Evolutionary conservation across 2,113 vertebrate genomes (phyloP).

Genomic region (Alligator sinensis): DNA sequence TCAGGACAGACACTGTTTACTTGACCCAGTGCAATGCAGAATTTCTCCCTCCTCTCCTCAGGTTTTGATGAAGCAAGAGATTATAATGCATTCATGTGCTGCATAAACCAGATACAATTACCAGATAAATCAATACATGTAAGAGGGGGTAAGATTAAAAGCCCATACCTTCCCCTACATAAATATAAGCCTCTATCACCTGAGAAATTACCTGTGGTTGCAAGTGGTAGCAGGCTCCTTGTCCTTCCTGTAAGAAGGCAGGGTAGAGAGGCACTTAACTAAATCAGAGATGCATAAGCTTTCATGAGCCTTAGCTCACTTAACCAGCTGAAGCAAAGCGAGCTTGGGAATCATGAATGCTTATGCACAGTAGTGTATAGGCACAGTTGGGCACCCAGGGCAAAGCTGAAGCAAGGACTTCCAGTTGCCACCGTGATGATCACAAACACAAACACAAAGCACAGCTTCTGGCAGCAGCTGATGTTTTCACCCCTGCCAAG

Average conservation of each 20-base stretch:
- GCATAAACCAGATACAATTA: background rate
- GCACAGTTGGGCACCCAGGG: too few relatives aligned
- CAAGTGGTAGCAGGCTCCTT: background rate
- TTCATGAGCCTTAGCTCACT: too few relatives aligned
- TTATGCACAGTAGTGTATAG: too few relatives aligned
- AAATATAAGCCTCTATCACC: background rate
- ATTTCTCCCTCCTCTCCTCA: background rate
- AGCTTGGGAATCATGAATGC: too few relatives aligned
- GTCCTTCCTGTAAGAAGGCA: background rate
- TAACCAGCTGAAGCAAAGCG: too few relatives aligned
- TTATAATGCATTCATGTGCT: background rate
- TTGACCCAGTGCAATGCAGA: background rate
- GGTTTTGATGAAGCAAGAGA: background rate
- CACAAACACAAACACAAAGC: too few relatives aligned
- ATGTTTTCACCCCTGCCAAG: too few relatives aligned
- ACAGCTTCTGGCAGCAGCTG: too few relatives aligned
- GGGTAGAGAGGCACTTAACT: too few relatives aligned
- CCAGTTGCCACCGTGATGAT: too few relatives aligned
- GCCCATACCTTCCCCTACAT: background rate
- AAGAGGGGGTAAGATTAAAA: background rate
- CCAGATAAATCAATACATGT: background rate
- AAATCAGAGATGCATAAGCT: too few relatives aligned
- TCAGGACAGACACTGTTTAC: background rate
- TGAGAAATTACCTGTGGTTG: background rate
- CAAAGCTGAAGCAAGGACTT: too few relatives aligned